Base-by-base conservation (phyloP, 2,888 invertebrate genomes). In the Lithophane leautieri region DNA sequence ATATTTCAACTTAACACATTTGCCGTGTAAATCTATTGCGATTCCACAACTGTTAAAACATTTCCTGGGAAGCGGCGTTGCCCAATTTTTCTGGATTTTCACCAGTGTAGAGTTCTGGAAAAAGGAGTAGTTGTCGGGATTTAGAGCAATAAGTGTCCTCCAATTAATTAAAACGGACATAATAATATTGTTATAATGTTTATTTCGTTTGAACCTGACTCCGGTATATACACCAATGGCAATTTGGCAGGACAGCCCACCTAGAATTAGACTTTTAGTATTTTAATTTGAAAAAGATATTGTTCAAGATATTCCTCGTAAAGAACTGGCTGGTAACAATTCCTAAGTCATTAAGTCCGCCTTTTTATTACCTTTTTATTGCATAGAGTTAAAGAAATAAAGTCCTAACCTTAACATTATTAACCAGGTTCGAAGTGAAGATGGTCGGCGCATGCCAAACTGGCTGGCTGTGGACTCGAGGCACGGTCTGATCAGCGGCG, bases 401-500 rank as follows among this genome's bases (percentile, higher is more conserved):
- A 66, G 11, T 34, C 60, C 19, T 67, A 44, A 70, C 54, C 56
- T 34, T 52, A 50, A 61, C 19, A 52, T 82, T 47, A 42, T 47
- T 50, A 54, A 61, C 68, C 86, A 96, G 96, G 94, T 96, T 75
- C 95, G 94, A 61, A 93, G 92, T 73, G 95, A 95, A 79, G 92
- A 94, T 73, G 95, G 96, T 14, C 92, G 95, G 3, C 95, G 92
- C 67, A 91, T 93, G 85, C 98, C 98, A 1, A 94, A 94, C 82
- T 98, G 98, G 98, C 94, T 98, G 88, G 96, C 97, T 83, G 98
- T 98, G 94, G 98, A 98, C 93, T 97, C 97, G 73, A 96, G 95
- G 72, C 97, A 97, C 82, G 97, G 97, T n/a, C 96, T 97, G 75
- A 97, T 98, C 90, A 97, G 97, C 93, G 98, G 98, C 28, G 97